These are phyloP conservation scores for Steinernema carpocapsae DNA, from an alignment of 2,888 invertebrate genomes.

Conservation along the genomic window DNA sequence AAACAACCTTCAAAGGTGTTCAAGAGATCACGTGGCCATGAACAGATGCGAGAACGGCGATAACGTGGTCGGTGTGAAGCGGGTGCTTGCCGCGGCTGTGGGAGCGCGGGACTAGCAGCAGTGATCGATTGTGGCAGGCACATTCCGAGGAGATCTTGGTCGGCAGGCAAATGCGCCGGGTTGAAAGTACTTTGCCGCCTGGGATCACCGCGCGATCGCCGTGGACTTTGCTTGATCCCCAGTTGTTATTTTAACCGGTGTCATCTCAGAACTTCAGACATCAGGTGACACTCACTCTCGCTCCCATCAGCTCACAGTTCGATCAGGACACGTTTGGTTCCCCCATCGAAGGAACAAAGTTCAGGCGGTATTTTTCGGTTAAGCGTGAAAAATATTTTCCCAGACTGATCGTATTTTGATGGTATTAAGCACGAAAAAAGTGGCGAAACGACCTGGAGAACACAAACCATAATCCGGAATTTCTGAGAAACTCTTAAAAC, in stretches of 20 bases:
- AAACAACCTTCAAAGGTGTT: constrained; percentile 32
- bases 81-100: constrained; percentile 15
- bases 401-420: background rate
- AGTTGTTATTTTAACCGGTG: background rate
- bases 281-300: background rate
- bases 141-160: constrained; percentile 26
- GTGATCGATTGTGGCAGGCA: constrained; percentile 32
- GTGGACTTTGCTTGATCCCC: constrained; percentile 5
- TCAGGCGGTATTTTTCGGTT: background rate
- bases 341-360: background rate
- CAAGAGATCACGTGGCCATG: constrained; percentile 20
- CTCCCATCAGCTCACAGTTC: background rate
- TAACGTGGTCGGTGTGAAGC: constrained; percentile 2
- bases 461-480: background rate
- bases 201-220: background rate
- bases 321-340: background rate
- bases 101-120: constrained; percentile 28
- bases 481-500: background rate
- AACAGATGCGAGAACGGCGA: constrained; percentile 21
- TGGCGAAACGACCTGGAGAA: background rate
- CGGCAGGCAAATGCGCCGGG: constrained; percentile 5
- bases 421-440: background rate
- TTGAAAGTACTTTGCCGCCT: constrained; percentile 24
- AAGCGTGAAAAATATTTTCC: background rate
- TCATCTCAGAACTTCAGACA: background rate